These are phyloP conservation scores for Linnaemya vulpina DNA, from an alignment of 2,888 invertebrate genomes.

Conservation along the genomic window DNA sequence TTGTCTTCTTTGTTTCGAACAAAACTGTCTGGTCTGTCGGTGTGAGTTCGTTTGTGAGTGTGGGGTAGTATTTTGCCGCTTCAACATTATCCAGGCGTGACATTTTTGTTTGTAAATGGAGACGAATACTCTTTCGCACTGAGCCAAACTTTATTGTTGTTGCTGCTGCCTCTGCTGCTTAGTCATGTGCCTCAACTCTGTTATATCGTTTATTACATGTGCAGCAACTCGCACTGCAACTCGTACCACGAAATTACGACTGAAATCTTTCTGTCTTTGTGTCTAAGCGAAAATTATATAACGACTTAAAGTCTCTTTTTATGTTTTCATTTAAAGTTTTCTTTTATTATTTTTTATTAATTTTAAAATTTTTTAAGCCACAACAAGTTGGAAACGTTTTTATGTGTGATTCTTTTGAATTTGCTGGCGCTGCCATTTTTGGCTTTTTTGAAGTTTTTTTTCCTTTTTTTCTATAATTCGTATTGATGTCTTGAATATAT, in stretches of 20 bases:
- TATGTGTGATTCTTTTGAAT: constrained; percentile 65
- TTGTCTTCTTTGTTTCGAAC: constrained; percentile 39
- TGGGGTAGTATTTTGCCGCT: constrained; percentile 32
- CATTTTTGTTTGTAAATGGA: constrained; percentile 58
- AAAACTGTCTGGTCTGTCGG: constrained; percentile 5
- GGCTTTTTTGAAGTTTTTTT: constrained; percentile 37
- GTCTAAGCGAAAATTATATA: constrained; percentile 61
- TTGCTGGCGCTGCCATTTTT: constrained; percentile 69
- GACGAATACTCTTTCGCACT: constrained; percentile 21
- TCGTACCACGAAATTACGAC: no score
- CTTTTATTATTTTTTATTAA: no score
- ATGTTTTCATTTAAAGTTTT: constrained; percentile 15
- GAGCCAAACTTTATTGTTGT: constrained; percentile 11
- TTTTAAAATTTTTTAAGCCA: background rate
- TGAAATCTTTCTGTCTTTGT: constrained; percentile 53
- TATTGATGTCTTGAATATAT: constrained; percentile 11
- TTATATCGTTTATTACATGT: constrained; percentile 62
- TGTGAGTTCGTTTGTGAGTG: constrained; percentile 1
- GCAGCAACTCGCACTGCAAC: constrained; percentile 64
- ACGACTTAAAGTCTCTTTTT: constrained; percentile 32
- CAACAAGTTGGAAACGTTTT: constrained; percentile 7
- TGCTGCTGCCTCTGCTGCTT: constrained; percentile 9
- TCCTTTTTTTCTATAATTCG: constrained; percentile 11
- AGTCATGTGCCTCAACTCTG: constrained; percentile 59
- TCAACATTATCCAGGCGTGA: constrained; percentile 62